Conservation (phyloP, 2,888 invertebrate species). For the Eurytoma californica region DNA sequence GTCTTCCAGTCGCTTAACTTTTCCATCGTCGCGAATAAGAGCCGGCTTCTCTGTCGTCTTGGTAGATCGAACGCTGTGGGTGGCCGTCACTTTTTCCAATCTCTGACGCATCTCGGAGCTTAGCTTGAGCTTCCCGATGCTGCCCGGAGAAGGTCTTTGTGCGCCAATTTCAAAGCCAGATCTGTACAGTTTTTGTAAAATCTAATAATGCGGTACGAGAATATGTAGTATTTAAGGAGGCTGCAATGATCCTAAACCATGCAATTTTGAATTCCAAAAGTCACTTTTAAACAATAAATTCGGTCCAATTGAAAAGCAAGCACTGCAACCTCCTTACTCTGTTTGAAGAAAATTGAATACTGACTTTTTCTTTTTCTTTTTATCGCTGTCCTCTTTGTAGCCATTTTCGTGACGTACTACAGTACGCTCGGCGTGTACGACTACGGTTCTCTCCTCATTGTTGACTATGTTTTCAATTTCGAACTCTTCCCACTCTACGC, state of each 20-base stretch:
- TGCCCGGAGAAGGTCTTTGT: slow-evolving; percentile 88
- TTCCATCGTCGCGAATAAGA: slow-evolving; percentile 78
- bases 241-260: neutral
- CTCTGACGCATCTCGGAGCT: slow-evolving; percentile 95
- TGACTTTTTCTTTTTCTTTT: slow-evolving; percentile 72
- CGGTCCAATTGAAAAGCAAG: neutral
- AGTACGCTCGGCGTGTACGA: slow-evolving; percentile 59
- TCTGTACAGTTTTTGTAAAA: slow-evolving; percentile 59
- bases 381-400: slow-evolving; percentile 68
- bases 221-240: slow-evolving; percentile 25
- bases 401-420: slow-evolving; percentile 68
- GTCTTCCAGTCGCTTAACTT: slow-evolving; percentile 89
- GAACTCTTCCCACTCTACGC: slow-evolving; percentile 91
- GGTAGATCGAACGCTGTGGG: slow-evolving; percentile 89
- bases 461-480: slow-evolving; percentile 80
- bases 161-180: slow-evolving; percentile 88
- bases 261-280: neutral
- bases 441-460: slow-evolving; percentile 66
- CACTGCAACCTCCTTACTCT: slow-evolving; percentile 30
- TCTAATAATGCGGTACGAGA: slow-evolving; percentile 23
- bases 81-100: slow-evolving; percentile 91
- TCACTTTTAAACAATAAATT: neutral
- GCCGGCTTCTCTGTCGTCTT: slow-evolving; percentile 83
- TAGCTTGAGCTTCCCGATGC: slow-evolving; percentile 91
- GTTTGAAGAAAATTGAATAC: slow-evolving; percentile 42